These are phyloP conservation scores for Borostomias antarcticus DNA, from an alignment of 2,797 vertebrate genomes.

Conservation along the genomic window DNA sequence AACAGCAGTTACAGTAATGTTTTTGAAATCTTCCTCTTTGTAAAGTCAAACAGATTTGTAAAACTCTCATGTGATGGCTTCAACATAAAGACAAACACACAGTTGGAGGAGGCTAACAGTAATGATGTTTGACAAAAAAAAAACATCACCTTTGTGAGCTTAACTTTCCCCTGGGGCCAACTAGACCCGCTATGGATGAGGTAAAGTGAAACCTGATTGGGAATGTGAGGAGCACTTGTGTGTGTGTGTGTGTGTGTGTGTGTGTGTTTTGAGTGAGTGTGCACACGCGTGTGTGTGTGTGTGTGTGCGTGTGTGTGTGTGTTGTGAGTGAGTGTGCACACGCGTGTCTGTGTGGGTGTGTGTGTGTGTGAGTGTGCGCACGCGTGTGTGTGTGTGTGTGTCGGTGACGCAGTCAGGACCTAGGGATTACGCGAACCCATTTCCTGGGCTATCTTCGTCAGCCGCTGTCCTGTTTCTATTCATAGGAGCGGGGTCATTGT, in stretches of 20 bases:
- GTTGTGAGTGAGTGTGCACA: too few relatives aligned
- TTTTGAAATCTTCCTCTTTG: too few relatives aligned
- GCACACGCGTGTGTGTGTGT: neutral
- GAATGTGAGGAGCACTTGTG: neutral
- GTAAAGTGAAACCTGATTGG: slow-evolving; percentile 4
- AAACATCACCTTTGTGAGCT: neutral
- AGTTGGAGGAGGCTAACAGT: neutral
- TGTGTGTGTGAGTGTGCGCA: neutral
- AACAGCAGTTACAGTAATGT: too few relatives aligned
- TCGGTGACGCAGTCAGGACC: slow-evolving; percentile 24
- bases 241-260: too few relatives aligned
- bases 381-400: neutral
- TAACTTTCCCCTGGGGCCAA: neutral
- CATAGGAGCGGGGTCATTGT: slow-evolving; percentile 59
- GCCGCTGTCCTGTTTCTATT: slow-evolving; percentile 62
- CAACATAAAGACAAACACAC: neutral
- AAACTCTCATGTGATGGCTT: too few relatives aligned
- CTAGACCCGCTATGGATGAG: neutral
- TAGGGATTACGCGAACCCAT: slow-evolving; percentile 69
- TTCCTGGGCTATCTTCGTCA: slow-evolving; percentile 71
- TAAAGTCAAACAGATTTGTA: too few relatives aligned
- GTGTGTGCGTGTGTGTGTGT: neutral
- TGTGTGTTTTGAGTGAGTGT: neutral
- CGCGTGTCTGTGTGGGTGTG: neutral
- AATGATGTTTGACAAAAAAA: neutral